phyloP scores from a whole-genome alignment of 35 echinoderm and acorn worm species.

The Anneissia japonica region DNA sequence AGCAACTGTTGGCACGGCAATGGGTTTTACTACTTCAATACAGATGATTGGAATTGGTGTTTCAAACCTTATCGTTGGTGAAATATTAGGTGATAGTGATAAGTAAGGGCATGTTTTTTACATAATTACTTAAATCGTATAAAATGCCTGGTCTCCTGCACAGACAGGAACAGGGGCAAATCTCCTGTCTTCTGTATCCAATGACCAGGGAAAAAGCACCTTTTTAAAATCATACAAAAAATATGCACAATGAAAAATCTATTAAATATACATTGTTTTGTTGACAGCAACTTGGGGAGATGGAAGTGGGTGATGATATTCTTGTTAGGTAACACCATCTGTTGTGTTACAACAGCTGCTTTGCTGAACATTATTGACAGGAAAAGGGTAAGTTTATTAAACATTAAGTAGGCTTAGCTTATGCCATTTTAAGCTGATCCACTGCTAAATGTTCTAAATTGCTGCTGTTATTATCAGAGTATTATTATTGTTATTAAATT shows the following conservation, averaged over 20 bases:
- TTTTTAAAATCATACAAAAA: not conserved
- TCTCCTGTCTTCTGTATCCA: too few species aligned
- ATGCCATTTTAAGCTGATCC: not conserved
- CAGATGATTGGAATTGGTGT: constrained; percentile 78
- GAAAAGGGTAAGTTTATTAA: constrained; percentile 44
- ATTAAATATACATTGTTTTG: not conserved
- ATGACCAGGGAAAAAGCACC: not conserved
- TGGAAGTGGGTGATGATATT: constrained; percentile 69
- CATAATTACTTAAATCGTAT: not conserved
- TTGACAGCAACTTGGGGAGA: not conserved
- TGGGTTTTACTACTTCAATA: constrained; percentile 66
- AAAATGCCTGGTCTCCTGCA: not conserved
- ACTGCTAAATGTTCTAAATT: not conserved
- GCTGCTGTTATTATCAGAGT: not conserved
- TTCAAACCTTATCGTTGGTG: constrained; percentile 69
- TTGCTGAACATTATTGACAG: constrained; percentile 51
- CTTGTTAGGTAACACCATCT: constrained; percentile 46
- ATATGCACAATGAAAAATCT: not conserved
- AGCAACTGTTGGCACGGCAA: constrained; percentile 67
- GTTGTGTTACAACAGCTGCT: constrained; percentile 44
- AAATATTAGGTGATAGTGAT: constrained; percentile 14
- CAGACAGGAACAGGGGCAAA: too few species aligned
- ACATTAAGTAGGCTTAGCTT: not conserved
- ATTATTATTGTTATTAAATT: not conserved
- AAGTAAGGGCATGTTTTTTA: not conserved